Base-by-base conservation (phyloP, 2,113 vertebrate genomes). In the Peromyscus leucopus region DNA sequence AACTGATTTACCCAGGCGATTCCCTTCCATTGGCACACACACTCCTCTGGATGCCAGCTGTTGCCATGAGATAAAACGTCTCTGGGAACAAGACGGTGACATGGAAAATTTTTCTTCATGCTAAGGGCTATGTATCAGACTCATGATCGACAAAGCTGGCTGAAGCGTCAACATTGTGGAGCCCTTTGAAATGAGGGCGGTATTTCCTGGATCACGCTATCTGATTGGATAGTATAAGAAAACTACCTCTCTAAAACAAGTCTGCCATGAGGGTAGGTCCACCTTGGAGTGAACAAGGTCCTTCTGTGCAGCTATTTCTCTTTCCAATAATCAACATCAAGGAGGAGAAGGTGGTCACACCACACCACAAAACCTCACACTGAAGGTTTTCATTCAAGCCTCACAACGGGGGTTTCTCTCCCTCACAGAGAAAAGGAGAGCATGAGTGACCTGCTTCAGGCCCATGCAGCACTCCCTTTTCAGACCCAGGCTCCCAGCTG, bases 191-290 rank as follows among this genome's bases (percentile, higher is more conserved):
- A 69, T 9, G 71, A 16, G 15, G 13, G 22, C 0, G 55, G 8
- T 2, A 22, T 61, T 48, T 95, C 83, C n/a, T 33, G 19, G 26
- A 19, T 71, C 61, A 10, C 10, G n/a, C 15, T 88, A 17, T 75
- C 72, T 65, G 11, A 61, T 0, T 48, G n/a, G 28, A 71, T 1
- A 59, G 19, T 55, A 5, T 31, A 83, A 75, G 46, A 57, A 93
- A 92, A 95, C 39, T 79, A 76, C 33, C 75, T 57, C 61, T 67
- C 61, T 74, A 57, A 95, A 72, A 74, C 24, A 83, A 82, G n/a
- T 12, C 42, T 33, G 83, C 12, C 67, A 24, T 17, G 33, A 19
- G 21, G 39, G 88, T 48, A 59, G 48, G 85, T 55, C 91, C 57
- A 4, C 13, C 46, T 63, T 48, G 19, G 82, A 91, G 79, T 9